Evolutionary conservation across 1,140 invertebrate species (phyloP).

Genomic region (Drosophila pectinifera): DNA sequence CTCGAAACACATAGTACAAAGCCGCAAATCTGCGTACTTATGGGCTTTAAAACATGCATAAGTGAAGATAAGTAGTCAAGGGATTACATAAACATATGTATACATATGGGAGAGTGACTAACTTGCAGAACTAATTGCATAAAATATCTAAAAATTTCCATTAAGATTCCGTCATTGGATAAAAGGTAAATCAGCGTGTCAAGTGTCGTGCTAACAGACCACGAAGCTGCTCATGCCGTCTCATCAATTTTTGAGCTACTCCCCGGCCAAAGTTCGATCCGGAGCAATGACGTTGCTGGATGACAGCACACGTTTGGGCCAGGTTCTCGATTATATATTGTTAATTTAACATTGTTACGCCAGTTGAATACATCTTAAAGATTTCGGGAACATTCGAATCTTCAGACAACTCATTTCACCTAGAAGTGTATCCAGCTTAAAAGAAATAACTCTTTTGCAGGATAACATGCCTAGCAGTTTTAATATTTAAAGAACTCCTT

Average conservation of each 20-base stretch:
- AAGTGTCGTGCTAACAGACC: slow-evolving; percentile 7
- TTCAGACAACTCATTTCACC: background rate
- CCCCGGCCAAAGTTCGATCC: slow-evolving; percentile 20
- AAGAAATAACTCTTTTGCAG: background rate
- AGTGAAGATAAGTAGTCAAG: background rate
- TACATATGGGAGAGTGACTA: background rate
- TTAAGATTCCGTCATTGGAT: background rate
- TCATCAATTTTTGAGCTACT: background rate
- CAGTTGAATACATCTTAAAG: background rate
- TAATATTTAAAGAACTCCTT: too few relatives aligned
- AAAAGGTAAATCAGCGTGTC: slow-evolving; percentile 11
- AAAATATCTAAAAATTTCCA: too few relatives aligned
- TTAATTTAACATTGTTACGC: background rate
- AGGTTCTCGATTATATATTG: background rate
- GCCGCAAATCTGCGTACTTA: background rate
- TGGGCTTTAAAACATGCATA: background rate
- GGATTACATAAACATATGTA: background rate
- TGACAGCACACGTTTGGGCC: slow-evolving; percentile 8
- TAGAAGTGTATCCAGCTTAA: background rate
- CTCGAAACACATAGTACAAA: background rate
- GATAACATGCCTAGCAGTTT: background rate
- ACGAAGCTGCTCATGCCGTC: slow-evolving; percentile 3
- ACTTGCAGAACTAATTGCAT: too few relatives aligned
- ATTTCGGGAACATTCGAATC: slow-evolving; percentile 7
- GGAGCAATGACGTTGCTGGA: slow-evolving; percentile 8